Evolutionary conservation across 2,797 vertebrate genomes (phyloP).

Genomic region (Ibycter americanus): DNA sequence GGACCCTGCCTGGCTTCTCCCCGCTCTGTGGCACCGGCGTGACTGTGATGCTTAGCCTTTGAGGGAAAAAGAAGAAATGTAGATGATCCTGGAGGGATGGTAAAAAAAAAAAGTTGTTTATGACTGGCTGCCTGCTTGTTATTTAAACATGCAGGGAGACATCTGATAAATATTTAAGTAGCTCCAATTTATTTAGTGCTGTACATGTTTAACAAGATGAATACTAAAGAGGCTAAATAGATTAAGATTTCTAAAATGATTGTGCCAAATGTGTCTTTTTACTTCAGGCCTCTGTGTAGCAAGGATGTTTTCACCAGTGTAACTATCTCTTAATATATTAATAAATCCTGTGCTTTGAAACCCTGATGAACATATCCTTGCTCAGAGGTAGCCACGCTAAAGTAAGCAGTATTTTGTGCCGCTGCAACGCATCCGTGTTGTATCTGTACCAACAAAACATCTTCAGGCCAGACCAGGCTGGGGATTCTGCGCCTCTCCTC

Average conservation of each 20-base stretch:
- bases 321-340: not conserved
- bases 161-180: constrained; percentile 65
- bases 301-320: not conserved
- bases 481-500: not conserved
- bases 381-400: not conserved
- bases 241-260: constrained; percentile 39
- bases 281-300: not conserved
- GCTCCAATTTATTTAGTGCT: constrained; percentile 51
- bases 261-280: constrained; percentile 6
- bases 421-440: not conserved
- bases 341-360: not conserved
- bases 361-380: not conserved
- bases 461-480: not conserved
- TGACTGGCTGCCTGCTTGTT: constrained; percentile 1
- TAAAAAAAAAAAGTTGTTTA: not conserved
- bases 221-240: constrained; percentile 60
- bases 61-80: not conserved
- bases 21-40: accelerated
- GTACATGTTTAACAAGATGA: constrained; percentile 61
- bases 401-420: not conserved
- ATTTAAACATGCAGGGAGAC: constrained; percentile 33
- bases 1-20: not conserved
- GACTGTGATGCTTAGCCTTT: not conserved
- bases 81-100: not conserved
- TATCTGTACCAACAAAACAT: not conserved